Evolutionary conservation across 2,113 vertebrate species (phyloP), one percentile per base, ranked within the genome.

Genomic region (Salvelinus namaycush): DNA sequence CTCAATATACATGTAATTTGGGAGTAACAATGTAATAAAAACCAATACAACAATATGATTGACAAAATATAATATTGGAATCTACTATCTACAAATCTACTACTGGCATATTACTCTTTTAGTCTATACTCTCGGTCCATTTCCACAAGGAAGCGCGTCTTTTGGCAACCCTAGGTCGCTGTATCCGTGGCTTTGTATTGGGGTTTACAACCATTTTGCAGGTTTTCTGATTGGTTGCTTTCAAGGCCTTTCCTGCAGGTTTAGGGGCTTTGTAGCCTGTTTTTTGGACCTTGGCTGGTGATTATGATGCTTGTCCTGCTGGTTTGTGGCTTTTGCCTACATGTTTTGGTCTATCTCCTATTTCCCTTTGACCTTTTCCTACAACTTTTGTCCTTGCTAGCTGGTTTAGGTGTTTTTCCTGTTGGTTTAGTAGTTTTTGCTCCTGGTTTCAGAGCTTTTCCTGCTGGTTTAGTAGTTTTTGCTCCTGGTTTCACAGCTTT

Each of bases 381-480:
- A 24, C 65, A 24, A 18, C 24, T 39, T 18, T 67, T 31, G 65
- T 11, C 26, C 27, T 59, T 75, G 1, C 39, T 7, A 66, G 22
- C n/a, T 29, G 57, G 24, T 68, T 62, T 49, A 9, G 51, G 31
- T 60, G 48, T 64, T 34, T 77, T 62, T 3, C 49, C 31, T 62
- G 65, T 13, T 81, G 79, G n/a, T n/a, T 60, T 64, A 57, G 26
- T 4, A 5, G 31, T 12, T 65, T 34, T 22, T 13, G 34, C n/a
- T 44, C 9, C 14, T 24, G 27, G 39, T 39, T 44, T 65, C 22
- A 24, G 4, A 34, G 60, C 6, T 49, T 49, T 49, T 66, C 64
- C 29, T 27, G 64, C 5, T 80, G 79, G 18, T 64, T 64, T 51
- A 24, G 7, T 22, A 3, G 51, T 8, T 62, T 29, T 34, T n/a